Percentiles rank a stretch among this genome's conserved stretches.
These are phyloP conservation scores for Pandion haliaetus DNA, from an alignment of 2,113 vertebrate species.

Conservation along the genomic window DNA sequence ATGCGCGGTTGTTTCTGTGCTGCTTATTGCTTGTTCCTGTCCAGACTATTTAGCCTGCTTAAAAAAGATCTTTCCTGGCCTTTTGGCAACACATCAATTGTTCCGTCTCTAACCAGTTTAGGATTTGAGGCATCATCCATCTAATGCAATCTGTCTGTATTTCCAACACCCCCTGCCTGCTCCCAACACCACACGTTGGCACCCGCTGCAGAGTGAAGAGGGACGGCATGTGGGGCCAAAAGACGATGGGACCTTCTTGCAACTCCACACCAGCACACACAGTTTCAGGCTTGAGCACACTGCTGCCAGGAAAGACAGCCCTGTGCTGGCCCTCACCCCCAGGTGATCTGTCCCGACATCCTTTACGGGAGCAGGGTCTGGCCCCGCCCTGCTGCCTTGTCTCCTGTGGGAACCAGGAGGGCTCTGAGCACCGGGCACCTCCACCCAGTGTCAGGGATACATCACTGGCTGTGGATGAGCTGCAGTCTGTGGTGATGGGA, in stretches of 20 bases:
- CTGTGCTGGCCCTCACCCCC: neutral
- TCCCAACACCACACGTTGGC: accelerated
- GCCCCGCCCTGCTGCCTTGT: neutral
- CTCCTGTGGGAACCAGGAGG: neutral
- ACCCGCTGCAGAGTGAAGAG: neutral
- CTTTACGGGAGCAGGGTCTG: neutral
- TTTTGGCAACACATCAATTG: neutral
- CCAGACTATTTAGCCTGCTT: conserved; percentile 22
- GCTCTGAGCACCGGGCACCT: neutral
- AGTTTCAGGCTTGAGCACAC: neutral
- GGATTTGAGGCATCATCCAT: neutral
- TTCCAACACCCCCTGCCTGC: neutral
- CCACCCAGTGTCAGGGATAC: neutral
- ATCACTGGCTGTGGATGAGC: neutral
- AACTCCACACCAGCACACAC: neutral
- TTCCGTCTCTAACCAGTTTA: neutral
- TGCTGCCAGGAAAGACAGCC: neutral
- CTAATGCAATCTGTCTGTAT: neutral
- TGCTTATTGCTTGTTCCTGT: neutral
- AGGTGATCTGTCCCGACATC: neutral
- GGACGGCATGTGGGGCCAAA: accelerated
- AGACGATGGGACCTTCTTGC: neutral
- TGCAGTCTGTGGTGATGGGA: neutral
- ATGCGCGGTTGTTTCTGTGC: neutral
- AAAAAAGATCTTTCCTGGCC: neutral